These are phyloP conservation scores for Chaitophorus viminalis DNA, from an alignment of 2,888 invertebrate genomes.

Conservation along the genomic window DNA sequence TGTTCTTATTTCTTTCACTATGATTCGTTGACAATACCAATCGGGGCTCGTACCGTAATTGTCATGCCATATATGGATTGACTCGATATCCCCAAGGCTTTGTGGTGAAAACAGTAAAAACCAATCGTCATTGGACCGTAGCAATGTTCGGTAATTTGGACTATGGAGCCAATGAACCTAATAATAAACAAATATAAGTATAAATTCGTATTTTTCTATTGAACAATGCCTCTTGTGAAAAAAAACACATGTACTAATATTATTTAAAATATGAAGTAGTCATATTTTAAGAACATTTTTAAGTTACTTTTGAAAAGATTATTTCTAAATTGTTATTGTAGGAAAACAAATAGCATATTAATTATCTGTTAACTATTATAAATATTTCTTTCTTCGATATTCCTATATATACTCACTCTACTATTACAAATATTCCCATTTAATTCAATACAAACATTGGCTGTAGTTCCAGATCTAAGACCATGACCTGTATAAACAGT, in stretches of 20 bases:
- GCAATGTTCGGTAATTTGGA: conserved; percentile 41
- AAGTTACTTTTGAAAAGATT: too few relatives aligned
- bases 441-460: conserved; percentile 64
- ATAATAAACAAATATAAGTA: background rate
- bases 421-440: conserved; percentile 62
- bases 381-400: too few relatives aligned
- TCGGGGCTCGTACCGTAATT: conserved; percentile 58
- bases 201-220: too few relatives aligned
- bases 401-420: conserved; percentile 33
- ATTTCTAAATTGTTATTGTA: too few relatives aligned
- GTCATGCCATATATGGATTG: conserved; percentile 61
- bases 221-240: too few relatives aligned
- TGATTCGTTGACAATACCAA: conserved; percentile 61
- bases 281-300: too few relatives aligned
- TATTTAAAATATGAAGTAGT: too few relatives aligned
- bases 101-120: conserved; percentile 58
- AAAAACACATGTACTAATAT: too few relatives aligned
- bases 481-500: conserved; percentile 64
- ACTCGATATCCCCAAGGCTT: conserved; percentile 49
- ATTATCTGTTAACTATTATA: too few relatives aligned
- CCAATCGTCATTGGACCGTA: conserved; percentile 62
- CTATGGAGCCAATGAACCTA: conserved; percentile 63
- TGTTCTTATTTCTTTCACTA: conserved; percentile 63
- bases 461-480: conserved; percentile 64
- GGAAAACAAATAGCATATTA: too few relatives aligned